Percentiles rank a stretch among this genome's conserved stretches.
Conservation (phyloP, 2,888 invertebrate genomes). For the Rotaria socialis region DNA sequence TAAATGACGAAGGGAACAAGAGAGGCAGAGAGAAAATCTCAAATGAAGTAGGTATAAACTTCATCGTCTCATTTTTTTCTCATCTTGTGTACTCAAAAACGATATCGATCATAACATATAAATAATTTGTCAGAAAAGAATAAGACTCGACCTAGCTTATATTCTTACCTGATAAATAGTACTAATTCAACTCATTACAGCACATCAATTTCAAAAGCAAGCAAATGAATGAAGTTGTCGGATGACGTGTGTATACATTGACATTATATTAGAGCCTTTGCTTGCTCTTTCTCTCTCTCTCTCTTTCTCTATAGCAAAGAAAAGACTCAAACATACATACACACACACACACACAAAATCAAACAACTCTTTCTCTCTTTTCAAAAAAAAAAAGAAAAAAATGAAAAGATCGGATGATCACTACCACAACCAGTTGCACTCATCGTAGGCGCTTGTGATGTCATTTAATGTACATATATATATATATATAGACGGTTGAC, state of each 20-base stretch:
- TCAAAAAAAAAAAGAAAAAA: background rate
- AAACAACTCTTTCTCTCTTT: slow-evolving; percentile 18
- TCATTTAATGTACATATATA: background rate
- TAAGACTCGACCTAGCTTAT: background rate
- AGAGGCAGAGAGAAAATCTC: background rate
- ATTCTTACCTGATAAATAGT: slow-evolving; percentile 18
- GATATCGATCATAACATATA: background rate
- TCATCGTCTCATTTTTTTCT: background rate
- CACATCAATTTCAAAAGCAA: slow-evolving; percentile 19
- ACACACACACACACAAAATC: slow-evolving; percentile 29
- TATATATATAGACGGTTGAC: background rate
- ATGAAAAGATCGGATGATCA: slow-evolving; percentile 18
- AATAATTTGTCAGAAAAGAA: background rate
- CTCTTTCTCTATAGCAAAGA: too few relatives aligned
- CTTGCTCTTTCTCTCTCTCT: slow-evolving; percentile 25
- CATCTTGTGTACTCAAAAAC: background rate
- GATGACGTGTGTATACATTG: slow-evolving; percentile 25
- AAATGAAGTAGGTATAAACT: background rate
- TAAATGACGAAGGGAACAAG: background rate
- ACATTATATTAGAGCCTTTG: slow-evolving; percentile 15
- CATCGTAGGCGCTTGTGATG: slow-evolving; percentile 12
- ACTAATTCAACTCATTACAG: slow-evolving; percentile 18
- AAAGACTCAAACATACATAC: slow-evolving; percentile 23
- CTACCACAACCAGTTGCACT: slow-evolving; percentile 5
- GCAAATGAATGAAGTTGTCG: slow-evolving; percentile 18